Evolutionary conservation across 2,888 invertebrate genomes (phyloP), one percentile per base, ranked within the genome.

Genomic region (Panzeria rudis): DNA sequence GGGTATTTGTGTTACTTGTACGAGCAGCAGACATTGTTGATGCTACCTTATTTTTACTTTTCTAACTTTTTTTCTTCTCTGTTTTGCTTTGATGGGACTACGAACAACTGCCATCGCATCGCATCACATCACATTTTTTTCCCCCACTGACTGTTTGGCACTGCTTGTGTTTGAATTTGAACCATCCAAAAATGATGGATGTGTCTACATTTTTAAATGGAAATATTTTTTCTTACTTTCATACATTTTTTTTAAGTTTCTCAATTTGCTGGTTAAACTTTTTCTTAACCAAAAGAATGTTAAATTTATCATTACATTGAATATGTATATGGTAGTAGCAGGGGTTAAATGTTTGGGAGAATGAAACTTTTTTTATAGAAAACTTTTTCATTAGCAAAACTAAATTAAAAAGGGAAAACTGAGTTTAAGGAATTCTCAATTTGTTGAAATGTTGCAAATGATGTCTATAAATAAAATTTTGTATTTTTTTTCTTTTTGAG

Each of bases 1-100:
- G 71, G 82, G 85, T 85, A 71, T 85, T 75, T 75, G 71, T 75
- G 82, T 78, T 85, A 77, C 71, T 80, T 75, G 80, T 32, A 71
- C 71, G 44, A 66, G 32, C 52, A 72, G 61, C 68, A 72, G 66
- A 54, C 66, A 38, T 61, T 44, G 32, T 59, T 66, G 23, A 23
- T 25, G 35, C 52, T 50, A 20, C 47, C 44, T 62, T 41, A 13
- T 69, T 41, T 17, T 29, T 41, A 20, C 52, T 62, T 52, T 23
- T 59, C 4, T 11, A 54, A 20, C 29, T 38, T 35, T 71, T 50
- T 66, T 52, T 20, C 50, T 66, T 44, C 38, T 23, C 13, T 35
- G 23, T 25, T 76, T 66, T 29, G 38, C 38, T 76, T 66, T 29
- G 25, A 23, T 61, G 35, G 72, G 23, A 23, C 56, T 23, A 32